Base-by-base conservation (phyloP, 2,888 invertebrate genomes). In the Drosophila histrio region DNA sequence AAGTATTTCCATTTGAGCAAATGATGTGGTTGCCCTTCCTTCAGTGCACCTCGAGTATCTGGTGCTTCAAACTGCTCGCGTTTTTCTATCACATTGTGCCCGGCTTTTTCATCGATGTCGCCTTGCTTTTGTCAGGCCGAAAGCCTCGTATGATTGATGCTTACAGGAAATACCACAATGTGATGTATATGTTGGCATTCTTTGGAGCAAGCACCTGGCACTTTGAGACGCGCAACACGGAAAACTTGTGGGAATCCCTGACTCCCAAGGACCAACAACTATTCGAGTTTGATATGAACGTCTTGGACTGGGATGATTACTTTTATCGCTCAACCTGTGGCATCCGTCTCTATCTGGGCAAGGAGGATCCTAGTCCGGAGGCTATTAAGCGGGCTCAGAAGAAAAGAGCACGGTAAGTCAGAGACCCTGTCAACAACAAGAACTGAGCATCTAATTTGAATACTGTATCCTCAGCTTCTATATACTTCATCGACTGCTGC, bases 91-190 rank as follows among this genome's bases (percentile, higher is more conserved):
- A 95, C 90, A 92, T 94, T 67, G 77, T 95, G 56, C 95, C 95
- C 0, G 95, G 95, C 1, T 92, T 94, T 71, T 73, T 94, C 4
- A 91, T 94, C 60, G 95, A 95, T 84, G 63, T 93, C n/a, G 46
- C 64, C 1, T 46, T 89, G 15, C 50, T 80, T 1, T 5, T 90
- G 17, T 59, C 50, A 1, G 90, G 90, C 7, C 67, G 77, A 34
- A 73, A 72, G 19, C 68, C 75, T 0, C 67, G 66, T 2, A 94
- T 97, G 93, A 92, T 96, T 72, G 95, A 94, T 77, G 93, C 96
- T 47, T 97, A 97, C 90, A 93, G 93, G 66, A 96, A 96, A 90
- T 94, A 98, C 46, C 95, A 97, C 90, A 95, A 95, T 90, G 95
- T 97, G 71, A 93, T 95, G 4, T 93, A 94, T 2, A 94, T 95